A percentile compares a stretch with the other conserved stretches of the same genome.
These are phyloP conservation scores for Eleginops maclovinus DNA, from an alignment of 2,113 vertebrate species.

Conservation along the genomic window DNA sequence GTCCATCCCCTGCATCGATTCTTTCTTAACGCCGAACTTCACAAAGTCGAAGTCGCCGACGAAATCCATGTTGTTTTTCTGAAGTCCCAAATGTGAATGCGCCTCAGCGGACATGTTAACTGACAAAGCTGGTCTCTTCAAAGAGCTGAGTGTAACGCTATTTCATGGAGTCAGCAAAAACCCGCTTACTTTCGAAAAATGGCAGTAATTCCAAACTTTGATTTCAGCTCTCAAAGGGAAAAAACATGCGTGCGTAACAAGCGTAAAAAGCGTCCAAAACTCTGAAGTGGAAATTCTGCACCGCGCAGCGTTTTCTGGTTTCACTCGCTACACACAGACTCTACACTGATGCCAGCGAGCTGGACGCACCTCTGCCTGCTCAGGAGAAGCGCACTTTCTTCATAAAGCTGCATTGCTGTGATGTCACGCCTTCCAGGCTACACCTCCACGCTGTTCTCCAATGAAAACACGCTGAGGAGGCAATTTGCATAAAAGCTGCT, in stretches of 20 bases:
- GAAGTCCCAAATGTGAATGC: conserved; percentile 88
- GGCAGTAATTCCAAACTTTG: conserved; percentile 59
- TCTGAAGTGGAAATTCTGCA: conserved; percentile 21
- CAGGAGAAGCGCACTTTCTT: conserved; percentile 77
- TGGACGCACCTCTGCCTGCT: conserved; percentile 64
- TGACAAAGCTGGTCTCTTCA: conserved; percentile 42
- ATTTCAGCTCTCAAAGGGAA: conserved; percentile 19
- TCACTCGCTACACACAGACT: conserved; percentile 28
- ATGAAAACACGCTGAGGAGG: conserved; percentile 63
- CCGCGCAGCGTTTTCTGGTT: conserved; percentile 19
- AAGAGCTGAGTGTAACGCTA: conserved; percentile 50
- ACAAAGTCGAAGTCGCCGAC: conserved; percentile 93
- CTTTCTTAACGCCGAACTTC: conserved; percentile 99
- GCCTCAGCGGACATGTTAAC: conserved; percentile 90
- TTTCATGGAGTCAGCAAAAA: conserved; percentile 64
- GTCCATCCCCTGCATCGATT: conserved; percentile 90
- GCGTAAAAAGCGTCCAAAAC: conserved; percentile 16
- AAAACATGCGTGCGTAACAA: conserved; percentile 25
- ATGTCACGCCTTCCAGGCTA: conserved; percentile 76
- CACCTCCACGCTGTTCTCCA: conserved; percentile 74
- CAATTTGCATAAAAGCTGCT: conserved; percentile 78
- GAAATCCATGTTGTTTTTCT: conserved; percentile 94
- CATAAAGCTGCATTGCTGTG: conserved; percentile 76
- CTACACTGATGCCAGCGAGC: conserved; percentile 31
- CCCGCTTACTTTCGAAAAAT: conserved; percentile 8